These are phyloP conservation scores for Orussus abietinus DNA, from an alignment of 1,140 invertebrate genomes.

Conservation along the genomic window DNA sequence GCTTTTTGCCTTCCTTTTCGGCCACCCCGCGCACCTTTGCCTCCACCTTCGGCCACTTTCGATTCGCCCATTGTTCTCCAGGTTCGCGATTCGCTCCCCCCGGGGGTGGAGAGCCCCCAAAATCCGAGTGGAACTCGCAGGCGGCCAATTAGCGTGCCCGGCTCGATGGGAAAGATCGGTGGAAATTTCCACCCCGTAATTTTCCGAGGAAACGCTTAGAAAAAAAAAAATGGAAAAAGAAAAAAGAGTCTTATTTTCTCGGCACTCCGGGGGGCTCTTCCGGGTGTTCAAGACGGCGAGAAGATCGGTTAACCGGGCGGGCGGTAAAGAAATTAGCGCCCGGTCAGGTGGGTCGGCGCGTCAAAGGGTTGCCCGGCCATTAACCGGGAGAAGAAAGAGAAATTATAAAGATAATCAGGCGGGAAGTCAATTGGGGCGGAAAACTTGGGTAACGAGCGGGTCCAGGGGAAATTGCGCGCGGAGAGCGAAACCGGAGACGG, in stretches of 20 bases:
- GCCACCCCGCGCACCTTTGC: neutral
- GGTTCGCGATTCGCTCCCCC: conserved; percentile 11
- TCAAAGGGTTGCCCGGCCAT: conserved; percentile 27
- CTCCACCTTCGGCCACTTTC: conserved; percentile 6
- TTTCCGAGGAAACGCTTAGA: too few relatives aligned
- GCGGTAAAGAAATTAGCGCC: conserved; percentile 24
- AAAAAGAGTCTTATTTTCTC: too few relatives aligned
- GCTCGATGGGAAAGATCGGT: too few relatives aligned
- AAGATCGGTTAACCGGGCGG: conserved; percentile 35
- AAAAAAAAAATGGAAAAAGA: too few relatives aligned
- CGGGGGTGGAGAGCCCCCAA: conserved; percentile 28
- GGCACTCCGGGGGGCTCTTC: conserved; percentile 31
- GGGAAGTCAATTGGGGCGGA: conserved; percentile 38
- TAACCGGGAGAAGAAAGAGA: conserved; percentile 29
- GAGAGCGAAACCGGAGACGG: too few relatives aligned
- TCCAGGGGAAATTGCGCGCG: conserved; percentile 32
- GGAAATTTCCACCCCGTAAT: too few relatives aligned
- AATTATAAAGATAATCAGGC: conserved; percentile 42
- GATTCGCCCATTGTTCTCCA: conserved; percentile 27
- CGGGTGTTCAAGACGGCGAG: conserved; percentile 35
- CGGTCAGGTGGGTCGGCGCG: conserved; percentile 24
- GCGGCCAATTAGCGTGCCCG: too few relatives aligned
- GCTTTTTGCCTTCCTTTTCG: conserved; percentile 9
- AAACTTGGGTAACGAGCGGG: conserved; percentile 40
- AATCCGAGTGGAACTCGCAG: too few relatives aligned